Evolutionary conservation across 2,113 vertebrate species (phyloP).

Genomic region (Corythornis vintsioides): DNA sequence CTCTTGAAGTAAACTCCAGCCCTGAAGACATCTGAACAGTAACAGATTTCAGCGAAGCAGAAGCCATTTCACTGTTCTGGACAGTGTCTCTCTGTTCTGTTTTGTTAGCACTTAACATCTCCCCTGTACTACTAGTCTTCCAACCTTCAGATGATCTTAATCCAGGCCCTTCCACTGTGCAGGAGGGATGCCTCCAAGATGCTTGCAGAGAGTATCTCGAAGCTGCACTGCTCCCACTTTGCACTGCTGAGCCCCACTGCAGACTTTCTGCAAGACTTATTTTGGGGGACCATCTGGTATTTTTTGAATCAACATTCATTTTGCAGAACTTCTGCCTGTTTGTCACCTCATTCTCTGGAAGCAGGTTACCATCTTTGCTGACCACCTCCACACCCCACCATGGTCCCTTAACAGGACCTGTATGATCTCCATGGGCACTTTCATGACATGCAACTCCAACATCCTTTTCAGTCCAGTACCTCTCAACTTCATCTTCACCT

Average conservation of each 20-base stretch:
- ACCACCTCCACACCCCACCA: neutral
- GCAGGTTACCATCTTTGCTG: neutral
- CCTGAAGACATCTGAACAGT: slow-evolving; percentile 65
- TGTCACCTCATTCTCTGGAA: neutral
- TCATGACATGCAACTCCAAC: neutral
- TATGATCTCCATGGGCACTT: neutral
- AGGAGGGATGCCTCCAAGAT: neutral
- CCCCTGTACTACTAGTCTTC: neutral
- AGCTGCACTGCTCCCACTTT: neutral
- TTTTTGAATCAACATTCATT: neutral
- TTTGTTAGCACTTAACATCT: neutral
- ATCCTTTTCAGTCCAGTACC: neutral
- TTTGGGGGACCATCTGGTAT: neutral
- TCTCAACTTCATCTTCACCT: neutral
- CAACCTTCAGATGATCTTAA: neutral
- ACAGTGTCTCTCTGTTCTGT: neutral
- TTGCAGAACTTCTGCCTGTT: neutral
- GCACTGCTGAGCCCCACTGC: neutral
- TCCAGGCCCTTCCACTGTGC: neutral
- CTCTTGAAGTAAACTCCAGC: slow-evolving; percentile 31
- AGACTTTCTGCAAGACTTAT: neutral
- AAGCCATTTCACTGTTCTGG: neutral
- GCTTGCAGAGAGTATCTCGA: neutral
- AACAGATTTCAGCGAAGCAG: slow-evolving; percentile 30
- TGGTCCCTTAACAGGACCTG: neutral